These are phyloP conservation scores for Scyliorhinus canicula DNA, from an alignment of 2,797 vertebrate genomes.

Conservation along the genomic window DNA sequence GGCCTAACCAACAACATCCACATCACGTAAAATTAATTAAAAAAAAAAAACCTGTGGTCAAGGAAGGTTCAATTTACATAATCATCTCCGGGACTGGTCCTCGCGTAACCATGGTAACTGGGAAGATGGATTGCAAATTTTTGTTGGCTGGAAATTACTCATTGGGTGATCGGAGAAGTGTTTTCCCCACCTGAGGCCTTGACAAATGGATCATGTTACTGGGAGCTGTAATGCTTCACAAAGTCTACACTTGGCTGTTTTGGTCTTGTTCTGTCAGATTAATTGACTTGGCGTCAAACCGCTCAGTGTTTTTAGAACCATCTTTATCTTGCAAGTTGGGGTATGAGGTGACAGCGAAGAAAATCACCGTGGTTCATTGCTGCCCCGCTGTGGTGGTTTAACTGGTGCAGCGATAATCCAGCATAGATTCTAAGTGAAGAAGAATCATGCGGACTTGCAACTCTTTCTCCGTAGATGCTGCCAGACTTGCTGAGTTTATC, in stretches of 20 bases:
- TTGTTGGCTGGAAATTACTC: constrained; percentile 19
- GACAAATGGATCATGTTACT: constrained; percentile 44
- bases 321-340: not conserved
- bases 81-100: constrained; percentile 69
- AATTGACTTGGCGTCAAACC: not conserved
- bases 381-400: no score
- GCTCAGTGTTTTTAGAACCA: not conserved
- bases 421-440: no score
- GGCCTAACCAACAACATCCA: no score
- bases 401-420: no score
- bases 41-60: no score
- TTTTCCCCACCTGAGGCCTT: not conserved
- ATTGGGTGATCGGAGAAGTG: not conserved
- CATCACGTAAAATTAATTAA: no score
- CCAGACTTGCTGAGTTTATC: no score
- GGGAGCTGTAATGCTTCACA: constrained; percentile 42
- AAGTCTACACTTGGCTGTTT: not conserved
- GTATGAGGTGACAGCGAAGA: not conserved
- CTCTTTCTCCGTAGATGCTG: not conserved
- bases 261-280: not conserved
- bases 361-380: not conserved
- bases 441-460: no score
- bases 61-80: constrained; percentile 75
- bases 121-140: constrained; percentile 49
- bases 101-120: constrained; percentile 77